Percentiles rank a stretch among this genome's conserved stretches.
phyloP scores from a whole-genome alignment of 2,113 vertebrate genomes.

The Orthochromis indermauri region DNA sequence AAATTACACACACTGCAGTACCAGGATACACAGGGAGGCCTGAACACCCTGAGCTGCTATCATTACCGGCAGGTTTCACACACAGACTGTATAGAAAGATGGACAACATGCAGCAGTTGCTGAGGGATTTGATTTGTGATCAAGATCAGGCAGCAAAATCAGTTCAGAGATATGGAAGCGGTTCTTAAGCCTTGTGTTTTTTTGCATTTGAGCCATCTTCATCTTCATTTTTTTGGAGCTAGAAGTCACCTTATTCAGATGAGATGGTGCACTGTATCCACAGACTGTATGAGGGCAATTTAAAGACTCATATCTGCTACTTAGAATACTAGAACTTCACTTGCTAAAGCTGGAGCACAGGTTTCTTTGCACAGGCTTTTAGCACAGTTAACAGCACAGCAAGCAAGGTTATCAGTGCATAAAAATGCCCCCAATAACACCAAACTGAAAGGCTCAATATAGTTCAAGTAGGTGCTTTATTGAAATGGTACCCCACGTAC shows the following conservation, averaged over 20 bases:
- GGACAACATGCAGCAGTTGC: neutral
- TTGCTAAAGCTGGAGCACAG: neutral
- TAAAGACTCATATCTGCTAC: neutral
- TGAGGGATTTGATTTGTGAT: neutral
- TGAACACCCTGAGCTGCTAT: slow-evolving; percentile 28
- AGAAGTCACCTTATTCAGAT: neutral
- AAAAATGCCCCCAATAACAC: neutral
- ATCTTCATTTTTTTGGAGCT: neutral
- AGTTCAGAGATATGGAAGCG: neutral
- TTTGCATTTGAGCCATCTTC: neutral
- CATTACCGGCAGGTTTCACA: neutral
- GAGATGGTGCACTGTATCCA: neutral
- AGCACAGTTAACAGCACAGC: neutral
- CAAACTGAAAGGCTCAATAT: neutral
- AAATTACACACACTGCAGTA: slow-evolving; percentile 27
- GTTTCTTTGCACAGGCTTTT: neutral
- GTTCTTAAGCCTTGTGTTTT: neutral
- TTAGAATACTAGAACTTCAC: neutral
- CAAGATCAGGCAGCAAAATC: neutral
- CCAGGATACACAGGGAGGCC: slow-evolving; percentile 4
- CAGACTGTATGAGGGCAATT: neutral
- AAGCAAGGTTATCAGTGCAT: neutral
- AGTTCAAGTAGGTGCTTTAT: neutral
- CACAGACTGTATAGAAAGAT: neutral
- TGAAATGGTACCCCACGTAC: neutral